Evolutionary conservation across 2,888 invertebrate genomes (phyloP).

Genomic region (Ceramica pisi): DNA sequence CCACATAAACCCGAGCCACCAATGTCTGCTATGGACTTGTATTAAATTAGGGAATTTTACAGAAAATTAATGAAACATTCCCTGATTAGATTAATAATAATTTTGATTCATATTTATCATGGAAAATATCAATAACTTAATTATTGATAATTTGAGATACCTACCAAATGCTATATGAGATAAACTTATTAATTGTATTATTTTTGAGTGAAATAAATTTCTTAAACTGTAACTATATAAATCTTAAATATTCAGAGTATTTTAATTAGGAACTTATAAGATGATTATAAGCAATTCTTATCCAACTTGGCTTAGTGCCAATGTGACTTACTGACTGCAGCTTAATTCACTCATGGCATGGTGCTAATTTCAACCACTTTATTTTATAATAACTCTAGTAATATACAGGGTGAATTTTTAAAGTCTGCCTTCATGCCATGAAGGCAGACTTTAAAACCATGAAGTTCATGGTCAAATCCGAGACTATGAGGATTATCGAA

Average conservation of each 20-base stretch:
- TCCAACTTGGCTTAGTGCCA: background rate
- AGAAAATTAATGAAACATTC: background rate
- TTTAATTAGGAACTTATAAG: background rate
- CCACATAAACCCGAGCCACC: too few relatives aligned
- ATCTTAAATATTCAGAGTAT: slow-evolving; percentile 8
- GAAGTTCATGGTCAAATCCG: too few relatives aligned
- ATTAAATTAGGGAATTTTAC: background rate
- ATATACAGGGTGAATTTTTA: too few relatives aligned
- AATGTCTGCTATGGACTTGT: background rate
- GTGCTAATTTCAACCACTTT: background rate
- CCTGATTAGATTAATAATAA: slow-evolving; percentile 24
- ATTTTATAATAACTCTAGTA: background rate
- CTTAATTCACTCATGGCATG: background rate
- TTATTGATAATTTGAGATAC: slow-evolving; percentile 24
- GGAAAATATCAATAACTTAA: slow-evolving; percentile 38
- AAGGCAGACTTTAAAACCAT: too few relatives aligned
- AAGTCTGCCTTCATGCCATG: too few relatives aligned
- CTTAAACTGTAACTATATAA: too few relatives aligned
- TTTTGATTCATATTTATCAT: slow-evolving; percentile 27
- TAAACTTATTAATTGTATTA: background rate
- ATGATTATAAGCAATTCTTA: too few relatives aligned
- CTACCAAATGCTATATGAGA: background rate
- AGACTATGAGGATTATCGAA: too few relatives aligned
- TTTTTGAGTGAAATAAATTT: too few relatives aligned
- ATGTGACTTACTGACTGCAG: background rate